Evolutionary conservation across 2,888 invertebrate species (phyloP).

Genomic region (Cephus runcator): DNA sequence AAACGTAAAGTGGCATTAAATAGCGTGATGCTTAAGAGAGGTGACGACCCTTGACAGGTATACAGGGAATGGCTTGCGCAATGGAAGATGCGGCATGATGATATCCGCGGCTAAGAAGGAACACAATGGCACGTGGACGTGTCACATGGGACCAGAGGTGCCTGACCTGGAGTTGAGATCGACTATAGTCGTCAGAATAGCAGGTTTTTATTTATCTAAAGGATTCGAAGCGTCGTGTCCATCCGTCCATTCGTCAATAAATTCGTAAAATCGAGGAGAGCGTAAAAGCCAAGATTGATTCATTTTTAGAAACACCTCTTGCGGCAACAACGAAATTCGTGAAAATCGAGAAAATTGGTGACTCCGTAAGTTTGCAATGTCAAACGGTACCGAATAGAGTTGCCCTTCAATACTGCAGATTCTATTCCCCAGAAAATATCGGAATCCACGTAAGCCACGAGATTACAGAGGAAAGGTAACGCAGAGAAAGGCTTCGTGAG

Average conservation of each 20-base stretch:
- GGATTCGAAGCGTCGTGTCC: neutral
- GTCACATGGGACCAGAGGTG: slow-evolving; percentile 66
- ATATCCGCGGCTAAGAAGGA: slow-evolving; percentile 55
- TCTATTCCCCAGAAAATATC: slow-evolving; percentile 61
- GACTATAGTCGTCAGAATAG: slow-evolving; percentile 62
- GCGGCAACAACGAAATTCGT: slow-evolving; percentile 59
- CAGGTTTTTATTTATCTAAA: slow-evolving; percentile 46
- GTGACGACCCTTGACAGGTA: slow-evolving; percentile 56
- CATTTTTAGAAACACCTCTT: slow-evolving; percentile 45
- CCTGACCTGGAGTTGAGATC: slow-evolving; percentile 64
- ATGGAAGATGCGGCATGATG: slow-evolving; percentile 67
- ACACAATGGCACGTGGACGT: slow-evolving; percentile 67
- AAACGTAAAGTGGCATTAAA: too few species aligned
- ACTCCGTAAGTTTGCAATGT: slow-evolving; percentile 62
- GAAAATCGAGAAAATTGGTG: slow-evolving; percentile 47
- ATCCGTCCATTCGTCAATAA: too few species aligned
- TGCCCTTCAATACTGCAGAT: slow-evolving; percentile 68
- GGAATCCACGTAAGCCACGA: slow-evolving; percentile 66
- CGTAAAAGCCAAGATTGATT: neutral
- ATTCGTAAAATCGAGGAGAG: neutral
- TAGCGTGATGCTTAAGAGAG: too few species aligned
- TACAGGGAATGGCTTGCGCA: slow-evolving; percentile 63
- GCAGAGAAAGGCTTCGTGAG: slow-evolving; percentile 17
- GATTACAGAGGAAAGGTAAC: slow-evolving; percentile 64
- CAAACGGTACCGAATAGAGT: slow-evolving; percentile 64